Conservation (phyloP, 2,113 vertebrate genomes). For the Oryzias javanicus region DNA sequence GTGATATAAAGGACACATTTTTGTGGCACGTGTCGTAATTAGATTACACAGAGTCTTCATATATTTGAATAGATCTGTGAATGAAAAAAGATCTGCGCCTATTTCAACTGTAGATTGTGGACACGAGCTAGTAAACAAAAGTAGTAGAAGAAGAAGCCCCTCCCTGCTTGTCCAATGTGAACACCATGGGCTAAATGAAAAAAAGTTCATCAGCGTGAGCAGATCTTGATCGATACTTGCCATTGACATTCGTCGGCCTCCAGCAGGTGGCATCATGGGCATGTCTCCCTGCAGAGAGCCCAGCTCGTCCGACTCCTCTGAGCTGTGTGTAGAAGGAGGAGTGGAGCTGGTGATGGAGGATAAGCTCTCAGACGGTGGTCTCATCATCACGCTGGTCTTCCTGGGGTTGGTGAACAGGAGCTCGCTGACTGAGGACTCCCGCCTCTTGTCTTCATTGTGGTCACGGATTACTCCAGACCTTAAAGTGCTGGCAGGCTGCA, state of each 20-base stretch:
- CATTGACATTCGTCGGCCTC: slow-evolving; percentile 85
- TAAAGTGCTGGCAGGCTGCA: slow-evolving; percentile 41
- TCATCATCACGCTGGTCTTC: slow-evolving; percentile 83
- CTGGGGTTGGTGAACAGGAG: slow-evolving; percentile 61
- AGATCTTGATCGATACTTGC: slow-evolving; percentile 73
- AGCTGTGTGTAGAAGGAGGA: slow-evolving; percentile 74
- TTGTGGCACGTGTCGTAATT: too few relatives aligned
- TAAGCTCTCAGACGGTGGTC: slow-evolving; percentile 79
- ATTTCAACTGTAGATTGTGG: too few relatives aligned
- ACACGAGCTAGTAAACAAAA: too few relatives aligned
- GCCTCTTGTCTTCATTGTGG: slow-evolving; percentile 62
- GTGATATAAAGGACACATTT: too few relatives aligned
- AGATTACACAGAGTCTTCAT: too few relatives aligned
- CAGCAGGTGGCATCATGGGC: slow-evolving; percentile 75
- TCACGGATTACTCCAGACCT: slow-evolving; percentile 67
- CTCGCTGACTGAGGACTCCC: slow-evolving; percentile 76
- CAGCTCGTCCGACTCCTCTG: slow-evolving; percentile 81
- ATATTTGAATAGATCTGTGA: too few relatives aligned
- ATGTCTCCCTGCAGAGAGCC: slow-evolving; percentile 73
- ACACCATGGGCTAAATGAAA: too few relatives aligned
- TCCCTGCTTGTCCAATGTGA: too few relatives aligned
- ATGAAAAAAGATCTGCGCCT: too few relatives aligned
- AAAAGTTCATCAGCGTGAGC: too few relatives aligned
- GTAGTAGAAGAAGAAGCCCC: too few relatives aligned
- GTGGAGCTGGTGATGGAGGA: slow-evolving; percentile 75